These are phyloP conservation scores for Ophioderma brevispina DNA, from an alignment of 35 echinoderm and acorn worm genomes.

Conservation along the genomic window DNA sequence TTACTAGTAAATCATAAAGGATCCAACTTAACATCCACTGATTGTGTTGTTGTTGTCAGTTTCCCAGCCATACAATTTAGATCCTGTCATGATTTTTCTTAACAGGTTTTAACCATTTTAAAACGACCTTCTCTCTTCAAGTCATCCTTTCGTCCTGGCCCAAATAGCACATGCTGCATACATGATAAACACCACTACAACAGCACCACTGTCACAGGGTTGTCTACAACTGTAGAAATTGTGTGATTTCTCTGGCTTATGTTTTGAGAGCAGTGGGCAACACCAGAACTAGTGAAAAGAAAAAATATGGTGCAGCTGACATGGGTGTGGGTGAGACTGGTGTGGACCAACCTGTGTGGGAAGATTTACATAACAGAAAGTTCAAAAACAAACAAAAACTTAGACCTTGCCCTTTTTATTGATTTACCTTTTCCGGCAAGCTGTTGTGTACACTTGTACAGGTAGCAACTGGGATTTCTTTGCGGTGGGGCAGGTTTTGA, in stretches of 20 bases:
- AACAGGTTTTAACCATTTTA: too few species aligned
- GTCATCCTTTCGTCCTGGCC: constrained; percentile 67
- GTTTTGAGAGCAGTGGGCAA: constrained; percentile 75
- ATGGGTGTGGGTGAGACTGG: constrained; percentile 60
- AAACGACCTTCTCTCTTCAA: constrained; percentile 64
- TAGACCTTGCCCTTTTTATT: too few species aligned
- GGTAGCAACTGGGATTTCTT: too few species aligned
- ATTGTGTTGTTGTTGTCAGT: too few species aligned
- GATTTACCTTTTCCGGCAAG: too few species aligned
- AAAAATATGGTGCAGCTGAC: constrained; percentile 78
- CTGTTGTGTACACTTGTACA: too few species aligned
- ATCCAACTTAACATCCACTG: too few species aligned
- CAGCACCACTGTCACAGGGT: constrained; percentile 72
- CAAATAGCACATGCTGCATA: constrained; percentile 55
- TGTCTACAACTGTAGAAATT: constrained; percentile 75
- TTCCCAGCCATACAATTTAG: too few species aligned
- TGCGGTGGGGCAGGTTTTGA: too few species aligned
- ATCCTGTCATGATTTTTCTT: too few species aligned
- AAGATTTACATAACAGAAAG: constrained; percentile 3
- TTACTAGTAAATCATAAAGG: too few species aligned
- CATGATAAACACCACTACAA: constrained; percentile 43
- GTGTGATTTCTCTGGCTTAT: constrained; percentile 49
- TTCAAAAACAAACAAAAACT: too few species aligned
- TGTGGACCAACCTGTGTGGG: constrained; percentile 72
- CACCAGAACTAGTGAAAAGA: constrained; percentile 75